phyloP scores from a whole-genome alignment of 2,797 vertebrate genomes.

The Gouania willdenowi region DNA sequence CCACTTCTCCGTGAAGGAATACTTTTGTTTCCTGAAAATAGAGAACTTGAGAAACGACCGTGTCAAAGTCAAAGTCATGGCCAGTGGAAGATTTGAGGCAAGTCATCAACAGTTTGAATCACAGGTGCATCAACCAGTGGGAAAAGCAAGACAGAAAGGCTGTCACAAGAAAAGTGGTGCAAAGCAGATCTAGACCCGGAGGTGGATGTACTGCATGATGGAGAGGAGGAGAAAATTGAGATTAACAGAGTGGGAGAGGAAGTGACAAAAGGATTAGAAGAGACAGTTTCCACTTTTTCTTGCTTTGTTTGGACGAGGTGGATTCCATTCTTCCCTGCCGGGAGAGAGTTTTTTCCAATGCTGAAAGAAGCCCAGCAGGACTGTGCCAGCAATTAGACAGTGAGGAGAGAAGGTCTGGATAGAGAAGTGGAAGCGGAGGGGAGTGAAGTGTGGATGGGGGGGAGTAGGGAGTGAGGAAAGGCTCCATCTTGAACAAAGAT shows the following conservation, averaged over 20 bases:
- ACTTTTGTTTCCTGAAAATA: conserved; percentile 25
- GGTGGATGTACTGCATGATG: conserved; percentile 25
- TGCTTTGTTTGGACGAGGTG: conserved; percentile 49
- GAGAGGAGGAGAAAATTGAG: conserved; percentile 21
- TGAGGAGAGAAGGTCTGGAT: conserved; percentile 44
- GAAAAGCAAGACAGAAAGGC: background rate
- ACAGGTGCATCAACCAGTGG: conserved; percentile 14
- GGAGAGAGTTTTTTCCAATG: conserved; percentile 60
- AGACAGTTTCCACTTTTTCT: conserved; percentile 27
- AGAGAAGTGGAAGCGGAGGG: conserved; percentile 7
- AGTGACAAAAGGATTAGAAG: conserved; percentile 26
- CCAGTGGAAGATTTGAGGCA: conserved; percentile 14
- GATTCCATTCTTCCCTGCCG: conserved; percentile 51
- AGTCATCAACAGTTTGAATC: conserved; percentile 38
- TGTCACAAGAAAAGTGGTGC: conserved; percentile 1
- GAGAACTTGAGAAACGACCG: conserved; percentile 2
- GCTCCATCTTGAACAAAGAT: conserved; percentile 41
- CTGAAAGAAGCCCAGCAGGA: conserved; percentile 65
- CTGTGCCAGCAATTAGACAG: conserved; percentile 62
- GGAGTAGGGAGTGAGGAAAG: conserved; percentile 24
- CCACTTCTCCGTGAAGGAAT: background rate
- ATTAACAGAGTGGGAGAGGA: conserved; percentile 32
- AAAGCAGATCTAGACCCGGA: conserved; percentile 16
- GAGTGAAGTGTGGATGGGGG: background rate
- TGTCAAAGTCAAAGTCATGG: conserved; percentile 6